Evolutionary conservation across 2,113 vertebrate genomes (phyloP).

Genomic region (Mellivora capensis): DNA sequence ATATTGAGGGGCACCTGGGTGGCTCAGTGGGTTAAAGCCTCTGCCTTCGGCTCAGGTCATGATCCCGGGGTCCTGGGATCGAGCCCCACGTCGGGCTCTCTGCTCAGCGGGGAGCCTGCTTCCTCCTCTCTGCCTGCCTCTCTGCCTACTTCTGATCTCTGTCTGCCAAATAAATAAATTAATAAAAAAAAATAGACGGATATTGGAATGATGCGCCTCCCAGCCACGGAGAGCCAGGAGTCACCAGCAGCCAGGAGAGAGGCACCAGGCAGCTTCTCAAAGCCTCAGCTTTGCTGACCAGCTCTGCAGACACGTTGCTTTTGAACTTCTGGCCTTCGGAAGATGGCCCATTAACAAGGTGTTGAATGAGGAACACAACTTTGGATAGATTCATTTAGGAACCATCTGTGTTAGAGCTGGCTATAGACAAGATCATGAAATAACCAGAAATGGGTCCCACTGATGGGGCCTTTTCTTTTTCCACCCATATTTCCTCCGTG

Average conservation of each 20-base stretch:
- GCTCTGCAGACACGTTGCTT: neutral
- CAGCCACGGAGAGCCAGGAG: neutral
- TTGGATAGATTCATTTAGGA: neutral
- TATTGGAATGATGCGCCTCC: rapidly evolving
- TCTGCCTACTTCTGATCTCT: no score
- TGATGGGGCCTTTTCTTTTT: neutral
- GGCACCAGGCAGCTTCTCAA: neutral
- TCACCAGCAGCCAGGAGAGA: neutral
- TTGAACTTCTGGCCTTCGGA: neutral
- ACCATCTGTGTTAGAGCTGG: neutral
- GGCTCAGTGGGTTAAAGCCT: no score
- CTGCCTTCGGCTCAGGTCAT: no score
- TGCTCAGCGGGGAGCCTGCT: no score
- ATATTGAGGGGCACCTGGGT: no score
- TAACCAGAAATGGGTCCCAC: neutral
- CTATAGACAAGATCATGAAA: neutral
- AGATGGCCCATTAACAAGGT: neutral
- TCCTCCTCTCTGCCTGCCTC: no score
- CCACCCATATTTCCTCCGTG: rapidly evolving
- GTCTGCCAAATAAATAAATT: no score
- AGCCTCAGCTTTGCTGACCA: neutral
- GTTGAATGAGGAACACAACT: neutral
- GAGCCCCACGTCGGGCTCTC: no score
- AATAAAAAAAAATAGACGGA: no score
- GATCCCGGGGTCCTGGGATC: no score